Evolutionary conservation across 2,888 invertebrate species (phyloP).

Genomic region (Ophraella communa): DNA sequence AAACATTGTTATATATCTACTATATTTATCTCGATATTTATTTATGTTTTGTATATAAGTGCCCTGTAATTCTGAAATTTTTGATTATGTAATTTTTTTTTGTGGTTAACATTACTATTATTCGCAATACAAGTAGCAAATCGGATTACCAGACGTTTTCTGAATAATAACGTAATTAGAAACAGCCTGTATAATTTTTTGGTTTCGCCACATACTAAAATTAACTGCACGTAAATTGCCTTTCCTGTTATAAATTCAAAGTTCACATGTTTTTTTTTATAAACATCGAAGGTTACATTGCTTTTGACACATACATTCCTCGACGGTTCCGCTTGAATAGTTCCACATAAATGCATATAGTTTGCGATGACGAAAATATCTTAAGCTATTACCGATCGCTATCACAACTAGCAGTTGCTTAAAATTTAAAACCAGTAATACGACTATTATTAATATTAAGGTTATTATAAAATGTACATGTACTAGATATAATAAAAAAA

Average conservation of each 20-base stretch:
- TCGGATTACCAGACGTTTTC: too few species aligned
- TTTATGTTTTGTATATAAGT: too few species aligned
- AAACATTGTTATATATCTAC: too few species aligned
- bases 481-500: neutral
- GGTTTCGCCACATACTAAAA: neutral
- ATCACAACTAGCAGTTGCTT: neutral
- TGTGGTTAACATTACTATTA: too few species aligned
- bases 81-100: too few species aligned
- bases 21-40: too few species aligned
- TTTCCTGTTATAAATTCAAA: conserved; percentile 7
- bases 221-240: neutral
- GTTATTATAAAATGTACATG: neutral
- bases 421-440: conserved; percentile 4
- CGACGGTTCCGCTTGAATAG: conserved; percentile 3
- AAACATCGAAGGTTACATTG: conserved; percentile 6
- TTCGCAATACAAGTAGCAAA: too few species aligned
- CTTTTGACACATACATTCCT: conserved; percentile 8
- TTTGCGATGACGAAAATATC: conserved; percentile 9
- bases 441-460: neutral
- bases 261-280: conserved; percentile 3
- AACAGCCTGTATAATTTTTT: neutral
- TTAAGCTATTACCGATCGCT: conserved; percentile 5
- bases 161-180: neutral
- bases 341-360: conserved; percentile 6
- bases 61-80: too few species aligned